These are phyloP conservation scores for Pseudocheirus occidentalis DNA, from an alignment of 2,797 vertebrate species.

Conservation along the genomic window DNA sequence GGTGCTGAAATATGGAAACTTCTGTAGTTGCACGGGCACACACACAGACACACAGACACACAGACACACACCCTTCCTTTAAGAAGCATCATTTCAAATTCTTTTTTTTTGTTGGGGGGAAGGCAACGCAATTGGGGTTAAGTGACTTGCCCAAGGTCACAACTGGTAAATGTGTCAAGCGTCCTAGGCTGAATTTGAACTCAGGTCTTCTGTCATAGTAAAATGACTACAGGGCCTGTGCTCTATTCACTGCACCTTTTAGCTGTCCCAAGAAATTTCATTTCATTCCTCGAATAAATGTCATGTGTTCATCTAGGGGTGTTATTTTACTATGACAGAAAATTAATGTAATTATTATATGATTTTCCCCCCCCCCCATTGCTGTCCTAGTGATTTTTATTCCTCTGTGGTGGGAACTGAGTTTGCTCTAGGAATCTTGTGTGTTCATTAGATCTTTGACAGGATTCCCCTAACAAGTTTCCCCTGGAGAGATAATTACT, in stretches of 20 bases:
- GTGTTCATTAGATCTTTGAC: slow-evolving; percentile 36
- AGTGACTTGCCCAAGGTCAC: no score
- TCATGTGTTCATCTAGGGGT: slow-evolving; percentile 54
- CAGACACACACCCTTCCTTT: slow-evolving; percentile 3
- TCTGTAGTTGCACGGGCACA: not conserved
- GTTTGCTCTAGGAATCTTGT: slow-evolving; percentile 48
- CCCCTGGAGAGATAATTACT: slow-evolving; percentile 28
- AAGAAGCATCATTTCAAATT: slow-evolving; percentile 10
- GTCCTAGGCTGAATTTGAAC: no score
- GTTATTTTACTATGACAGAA: slow-evolving; percentile 49
- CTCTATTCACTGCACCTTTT: no score
- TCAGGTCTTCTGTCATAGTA: no score
- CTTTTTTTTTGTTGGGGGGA: no score
- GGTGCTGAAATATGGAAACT: not conserved
- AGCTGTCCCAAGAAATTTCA: not conserved
- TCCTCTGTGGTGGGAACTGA: slow-evolving; percentile 47
- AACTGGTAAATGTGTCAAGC: no score
- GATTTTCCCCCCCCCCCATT: slow-evolving; percentile 52
- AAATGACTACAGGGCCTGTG: no score
- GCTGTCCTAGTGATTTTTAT: slow-evolving; percentile 55
- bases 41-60: not conserved
- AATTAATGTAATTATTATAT: slow-evolving; percentile 62
- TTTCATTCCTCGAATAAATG: slow-evolving; percentile 59
- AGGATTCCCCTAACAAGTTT: slow-evolving; percentile 35
- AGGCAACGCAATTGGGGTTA: no score